Evolutionary conservation across 1,140 invertebrate genomes (phyloP).

Genomic region (Holotrichia oblita): DNA sequence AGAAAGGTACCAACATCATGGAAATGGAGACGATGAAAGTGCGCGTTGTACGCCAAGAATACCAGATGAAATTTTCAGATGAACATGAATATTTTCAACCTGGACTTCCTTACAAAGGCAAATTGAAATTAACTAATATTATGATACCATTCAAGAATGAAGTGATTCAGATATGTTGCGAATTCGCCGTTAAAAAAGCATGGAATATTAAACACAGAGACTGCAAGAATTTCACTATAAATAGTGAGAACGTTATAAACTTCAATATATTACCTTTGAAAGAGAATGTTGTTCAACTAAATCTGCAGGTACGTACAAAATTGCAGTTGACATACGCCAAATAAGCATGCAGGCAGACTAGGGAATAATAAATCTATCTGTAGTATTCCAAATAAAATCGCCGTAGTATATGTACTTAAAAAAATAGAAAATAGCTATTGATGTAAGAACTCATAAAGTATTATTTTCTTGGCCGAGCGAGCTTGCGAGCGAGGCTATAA

Average conservation of each 20-base stretch:
- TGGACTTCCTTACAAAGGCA: slow-evolving; percentile 69
- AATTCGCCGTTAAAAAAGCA: slow-evolving; percentile 55
- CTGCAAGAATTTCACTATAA: slow-evolving; percentile 52
- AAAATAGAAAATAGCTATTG: no score
- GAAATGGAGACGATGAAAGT: slow-evolving; percentile 63
- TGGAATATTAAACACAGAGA: slow-evolving; percentile 55
- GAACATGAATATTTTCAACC: slow-evolving; percentile 67
- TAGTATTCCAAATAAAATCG: no score
- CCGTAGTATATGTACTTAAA: no score
- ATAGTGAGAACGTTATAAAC: slow-evolving; percentile 45
- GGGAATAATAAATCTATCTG: no score
- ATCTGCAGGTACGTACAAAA: not conserved
- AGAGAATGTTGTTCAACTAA: slow-evolving; percentile 50
- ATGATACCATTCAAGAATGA: slow-evolving; percentile 48
- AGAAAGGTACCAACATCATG: slow-evolving; percentile 67
- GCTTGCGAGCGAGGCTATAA: no score
- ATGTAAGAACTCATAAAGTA: no score
- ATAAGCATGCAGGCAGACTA: no score
- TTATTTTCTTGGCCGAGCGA: no score
- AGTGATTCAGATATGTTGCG: slow-evolving; percentile 57
- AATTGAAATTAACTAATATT: slow-evolving; percentile 57
- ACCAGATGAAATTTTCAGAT: slow-evolving; percentile 64
- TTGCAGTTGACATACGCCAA: no score
- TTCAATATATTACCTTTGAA: slow-evolving; percentile 54
- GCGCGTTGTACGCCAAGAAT: slow-evolving; percentile 60